Evolutionary conservation across 2,797 vertebrate genomes (phyloP), one percentile per base, ranked within the genome.

Genomic region (Podarcis siculus): DNA sequence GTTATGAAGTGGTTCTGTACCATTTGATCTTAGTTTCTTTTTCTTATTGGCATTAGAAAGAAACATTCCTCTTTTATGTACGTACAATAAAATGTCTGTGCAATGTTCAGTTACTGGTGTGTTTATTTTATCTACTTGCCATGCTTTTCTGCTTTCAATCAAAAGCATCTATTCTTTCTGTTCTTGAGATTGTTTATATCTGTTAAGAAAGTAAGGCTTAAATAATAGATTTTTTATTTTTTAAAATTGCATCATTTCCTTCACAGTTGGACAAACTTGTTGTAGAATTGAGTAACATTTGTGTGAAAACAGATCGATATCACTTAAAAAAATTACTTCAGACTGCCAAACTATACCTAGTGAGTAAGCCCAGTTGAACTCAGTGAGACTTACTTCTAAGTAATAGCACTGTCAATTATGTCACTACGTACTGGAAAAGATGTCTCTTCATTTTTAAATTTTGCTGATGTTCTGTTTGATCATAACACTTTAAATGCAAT

Each of bases 121-220:
- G 86, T 87, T 94, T 83, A 66, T 5, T 79, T 84, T 42, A 82
- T 79, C 87, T 82, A 95, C 92, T 87, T 83, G 58, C 27, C 84
- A 39, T 87, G 81, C 90, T 89, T 92, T 80, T 76, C 83, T 89
- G n/a, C 58, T 90, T 66, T 82, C n/a, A 83, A 85, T 82, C 79
- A 66, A 93, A 87, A 35, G 49, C 83, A 92, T 87, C 75, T 89
- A 90, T 92, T 91, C 80, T 37, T 27, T 86, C 1, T 49, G 88
- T 66, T 55, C 77, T 30, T 73, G 92, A 64, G 13, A 71, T 93
- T 89, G 80, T 91, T 94, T 67, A 82, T 71, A 39, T 76, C 71
- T 87, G 67, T 66, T 82, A 27, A 87, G 90, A 89, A 66, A 35
- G 84, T 93, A 81, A 4, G 2, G 58, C 90, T 61, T 69, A 27